phyloP scores from a whole-genome alignment of 2,113 vertebrate species.

The Anarrhichthys ocellatus region DNA sequence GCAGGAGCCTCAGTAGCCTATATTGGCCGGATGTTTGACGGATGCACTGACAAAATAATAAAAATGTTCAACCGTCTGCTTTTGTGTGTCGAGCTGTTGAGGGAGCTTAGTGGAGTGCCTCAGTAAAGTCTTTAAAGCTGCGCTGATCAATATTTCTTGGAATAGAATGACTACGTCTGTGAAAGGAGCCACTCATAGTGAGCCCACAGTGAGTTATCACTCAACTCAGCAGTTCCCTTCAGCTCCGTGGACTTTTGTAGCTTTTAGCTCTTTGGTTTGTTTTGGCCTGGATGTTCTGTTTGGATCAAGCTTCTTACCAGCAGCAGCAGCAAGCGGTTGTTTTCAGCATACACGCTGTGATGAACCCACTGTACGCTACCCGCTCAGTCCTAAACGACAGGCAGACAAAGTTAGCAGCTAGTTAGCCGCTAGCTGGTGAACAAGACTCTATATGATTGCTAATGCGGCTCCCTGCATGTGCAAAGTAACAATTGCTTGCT shows the following conservation, averaged over 20 bases:
- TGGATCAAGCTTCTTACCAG: background rate
- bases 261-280: background rate
- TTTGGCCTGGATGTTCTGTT: background rate
- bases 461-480: background rate
- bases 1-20: background rate
- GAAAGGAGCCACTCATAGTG: background rate
- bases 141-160: slow-evolving; percentile 23
- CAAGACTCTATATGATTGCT: background rate
- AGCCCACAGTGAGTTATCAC: background rate
- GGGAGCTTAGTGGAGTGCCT: background rate
- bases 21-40: slow-evolving; percentile 19
- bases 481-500: background rate
- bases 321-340: background rate
- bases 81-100: slow-evolving; percentile 22
- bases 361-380: background rate
- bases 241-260: background rate
- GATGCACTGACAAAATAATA: slow-evolving; percentile 32
- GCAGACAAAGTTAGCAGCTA: background rate
- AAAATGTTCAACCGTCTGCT: slow-evolving; percentile 5
- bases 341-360: background rate
- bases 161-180: slow-evolving; percentile 9
- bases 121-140: slow-evolving; percentile 17
- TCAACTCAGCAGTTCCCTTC: background rate
- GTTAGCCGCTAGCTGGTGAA: background rate
- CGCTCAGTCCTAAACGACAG: background rate